A percentile compares a stretch with the other conserved stretches of the same genome.
phyloP scores from a whole-genome alignment of 2,113 vertebrate species.

The Proterorhinus semilunaris region DNA sequence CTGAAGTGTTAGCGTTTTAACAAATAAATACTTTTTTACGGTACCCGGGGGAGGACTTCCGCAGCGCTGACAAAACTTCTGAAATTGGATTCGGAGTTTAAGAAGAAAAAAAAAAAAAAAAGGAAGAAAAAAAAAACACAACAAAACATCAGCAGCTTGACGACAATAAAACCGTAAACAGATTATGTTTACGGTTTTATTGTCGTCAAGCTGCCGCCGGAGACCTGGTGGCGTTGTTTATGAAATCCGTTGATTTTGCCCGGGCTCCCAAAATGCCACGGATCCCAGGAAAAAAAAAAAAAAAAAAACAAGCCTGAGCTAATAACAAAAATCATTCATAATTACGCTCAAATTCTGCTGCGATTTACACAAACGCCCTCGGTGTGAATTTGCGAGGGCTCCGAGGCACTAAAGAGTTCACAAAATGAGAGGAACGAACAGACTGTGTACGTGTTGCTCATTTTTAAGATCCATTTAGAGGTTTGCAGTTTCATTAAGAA shows the following conservation, averaged over 20 bases:
- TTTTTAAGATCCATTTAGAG: too few species aligned
- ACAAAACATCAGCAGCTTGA: conserved; percentile 20
- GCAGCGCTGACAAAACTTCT: conserved; percentile 18
- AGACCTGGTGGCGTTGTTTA: conserved; percentile 18
- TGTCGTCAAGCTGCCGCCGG: conserved; percentile 11
- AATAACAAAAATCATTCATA: conserved; percentile 43
- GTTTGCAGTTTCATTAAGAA: too few species aligned
- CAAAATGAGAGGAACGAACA: conserved; percentile 23
- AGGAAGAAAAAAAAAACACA: too few species aligned
- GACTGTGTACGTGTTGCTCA: background rate
- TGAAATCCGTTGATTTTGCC: conserved; percentile 20
- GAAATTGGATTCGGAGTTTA: conserved; percentile 39
- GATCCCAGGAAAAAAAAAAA: conserved; percentile 28
- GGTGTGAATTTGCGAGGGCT: conserved; percentile 38
- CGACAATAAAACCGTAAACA: too few species aligned
- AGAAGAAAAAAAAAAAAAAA: too few species aligned
- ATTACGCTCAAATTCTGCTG: conserved; percentile 37
- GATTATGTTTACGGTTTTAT: conserved; percentile 20
- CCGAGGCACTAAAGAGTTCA: conserved; percentile 39
- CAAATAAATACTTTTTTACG: conserved; percentile 20
- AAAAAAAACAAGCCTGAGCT: conserved; percentile 1
- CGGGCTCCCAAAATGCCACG: conserved; percentile 24
- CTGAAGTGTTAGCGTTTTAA: conserved; percentile 25
- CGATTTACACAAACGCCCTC: conserved; percentile 19
- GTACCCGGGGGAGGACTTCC: conserved; percentile 30